Evolutionary conservation across 2,888 invertebrate species (phyloP).

Genomic region (Autographa gamma): DNA sequence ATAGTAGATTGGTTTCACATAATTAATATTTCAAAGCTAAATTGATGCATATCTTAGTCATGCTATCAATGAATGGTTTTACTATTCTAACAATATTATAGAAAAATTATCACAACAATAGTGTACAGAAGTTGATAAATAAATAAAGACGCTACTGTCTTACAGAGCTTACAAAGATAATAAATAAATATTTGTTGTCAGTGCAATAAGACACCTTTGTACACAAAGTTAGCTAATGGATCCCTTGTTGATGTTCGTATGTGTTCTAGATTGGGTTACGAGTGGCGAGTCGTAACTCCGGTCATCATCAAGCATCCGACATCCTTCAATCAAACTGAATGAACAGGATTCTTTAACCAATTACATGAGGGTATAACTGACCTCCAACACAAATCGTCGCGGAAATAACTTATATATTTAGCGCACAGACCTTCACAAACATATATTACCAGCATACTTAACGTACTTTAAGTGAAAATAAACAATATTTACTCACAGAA

Average conservation of each 20-base stretch:
- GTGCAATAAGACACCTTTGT: constrained; percentile 6
- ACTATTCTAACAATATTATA: constrained; percentile 1
- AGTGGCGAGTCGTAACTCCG: constrained; percentile 11
- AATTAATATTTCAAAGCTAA: not conserved
- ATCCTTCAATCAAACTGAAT: not conserved
- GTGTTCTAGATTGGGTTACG: constrained; percentile 13
- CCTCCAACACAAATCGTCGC: not conserved
- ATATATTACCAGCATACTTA: not conserved
- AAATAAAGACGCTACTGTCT: constrained; percentile 37
- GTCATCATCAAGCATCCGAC: not conserved
- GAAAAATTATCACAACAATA: constrained; percentile 25
- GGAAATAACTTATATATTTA: not conserved
- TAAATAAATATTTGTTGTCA: constrained; percentile 26
- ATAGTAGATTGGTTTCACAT: not conserved
- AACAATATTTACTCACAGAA: constrained; percentile 74
- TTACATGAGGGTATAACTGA: constrained; percentile 41
- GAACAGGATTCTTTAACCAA: constrained; percentile 13
- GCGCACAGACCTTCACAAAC: not conserved
- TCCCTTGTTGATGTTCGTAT: constrained; percentile 15
- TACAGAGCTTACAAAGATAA: constrained; percentile 32
- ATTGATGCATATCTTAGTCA: not conserved
- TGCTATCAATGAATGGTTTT: not conserved
- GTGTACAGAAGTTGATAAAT: constrained; percentile 18
- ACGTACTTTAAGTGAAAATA: constrained; percentile 14
- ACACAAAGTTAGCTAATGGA: constrained; percentile 6